Evolutionary conservation across 2,797 vertebrate species (phyloP), one percentile per base, ranked within the genome.

Genomic region (Sorex maritimensis): DNA sequence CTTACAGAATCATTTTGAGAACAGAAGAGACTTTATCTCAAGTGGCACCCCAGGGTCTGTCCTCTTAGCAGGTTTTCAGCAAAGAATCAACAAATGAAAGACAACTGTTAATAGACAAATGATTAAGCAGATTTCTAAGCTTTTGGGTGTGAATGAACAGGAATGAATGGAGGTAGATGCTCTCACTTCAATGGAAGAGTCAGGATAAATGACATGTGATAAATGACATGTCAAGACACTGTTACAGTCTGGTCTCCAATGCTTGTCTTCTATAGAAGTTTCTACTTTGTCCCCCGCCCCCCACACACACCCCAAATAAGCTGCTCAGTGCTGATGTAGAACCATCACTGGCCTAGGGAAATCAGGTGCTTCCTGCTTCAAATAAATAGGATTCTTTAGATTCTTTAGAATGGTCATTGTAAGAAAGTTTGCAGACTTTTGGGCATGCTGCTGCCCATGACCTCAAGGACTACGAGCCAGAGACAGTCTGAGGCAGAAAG

Each of bases 361-460:
- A 89, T 77, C 81, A 96, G 68, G 52, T 87, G 38, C 41, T 90
- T 93, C 75, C 67, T 88, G 81, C 72, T 19, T 94, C 38, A 91
- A 90, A 93, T 90, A 84, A 77, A 91, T 85, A 4, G 75, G 23
- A 58, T 30, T 81, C 68, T 83, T 92, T 23, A 44, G 5, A 34
- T 44, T 44, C 41, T 5, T 44, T 5, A 90, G 86, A 88, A 90
- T 21, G 80, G 67, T 73, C 19, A 81, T 49, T 73, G 34, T 81
- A 87, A 94, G 34, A 81, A 11, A 92, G 15, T 19, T n/a, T 84
- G 78, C 58, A 91, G 67, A 81, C 74, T 67, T 46, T 72, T 79
- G 34, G 49, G 46, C 30, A 86, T 21, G 34, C 28, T 55, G 23
- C 44, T 38, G 72, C 11, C 19, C 30, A 61, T 17, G 30, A 86